A percentile compares a stretch with the other conserved stretches of the same genome.
These are phyloP conservation scores for Nesometra sesokonis DNA, from an alignment of 35 echinoderm and acorn worm genomes.

Conservation along the genomic window DNA sequence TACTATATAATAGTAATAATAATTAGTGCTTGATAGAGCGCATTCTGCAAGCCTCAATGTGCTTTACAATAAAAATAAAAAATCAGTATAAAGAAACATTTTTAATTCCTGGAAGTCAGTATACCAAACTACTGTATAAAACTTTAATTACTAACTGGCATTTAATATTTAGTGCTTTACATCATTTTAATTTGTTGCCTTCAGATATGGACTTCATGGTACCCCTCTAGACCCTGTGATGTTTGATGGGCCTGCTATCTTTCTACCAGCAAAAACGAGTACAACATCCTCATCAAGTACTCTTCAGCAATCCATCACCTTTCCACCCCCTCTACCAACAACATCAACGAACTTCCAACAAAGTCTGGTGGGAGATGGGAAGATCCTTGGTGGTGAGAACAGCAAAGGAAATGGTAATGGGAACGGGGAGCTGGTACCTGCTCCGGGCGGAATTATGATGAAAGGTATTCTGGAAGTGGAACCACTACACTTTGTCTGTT, in stretches of 20 bases:
- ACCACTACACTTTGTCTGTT: conserved; percentile 77
- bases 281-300: conserved; percentile 2
- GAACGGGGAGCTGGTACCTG: neutral
- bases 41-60: too few species aligned
- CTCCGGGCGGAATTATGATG: conserved; percentile 42
- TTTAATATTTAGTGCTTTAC: too few species aligned
- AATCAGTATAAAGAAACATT: too few species aligned
- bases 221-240: conserved; percentile 86
- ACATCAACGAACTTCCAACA: neutral
- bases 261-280: conserved; percentile 32
- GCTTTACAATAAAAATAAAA: too few species aligned
- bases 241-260: conserved; percentile 64
- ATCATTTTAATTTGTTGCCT: neutral
- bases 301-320: neutral
- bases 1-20: too few species aligned
- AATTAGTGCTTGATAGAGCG: too few species aligned
- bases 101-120: too few species aligned
- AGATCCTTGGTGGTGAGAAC: neutral
- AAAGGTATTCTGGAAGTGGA: conserved; percentile 89
- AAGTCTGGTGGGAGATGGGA: neutral
- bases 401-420: neutral
- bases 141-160: too few species aligned
- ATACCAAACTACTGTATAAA: too few species aligned
- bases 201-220: conserved; percentile 78
- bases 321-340: neutral